These are phyloP conservation scores for Adrianichthys oophorus DNA, from an alignment of 2,797 vertebrate genomes.

Conservation along the genomic window DNA sequence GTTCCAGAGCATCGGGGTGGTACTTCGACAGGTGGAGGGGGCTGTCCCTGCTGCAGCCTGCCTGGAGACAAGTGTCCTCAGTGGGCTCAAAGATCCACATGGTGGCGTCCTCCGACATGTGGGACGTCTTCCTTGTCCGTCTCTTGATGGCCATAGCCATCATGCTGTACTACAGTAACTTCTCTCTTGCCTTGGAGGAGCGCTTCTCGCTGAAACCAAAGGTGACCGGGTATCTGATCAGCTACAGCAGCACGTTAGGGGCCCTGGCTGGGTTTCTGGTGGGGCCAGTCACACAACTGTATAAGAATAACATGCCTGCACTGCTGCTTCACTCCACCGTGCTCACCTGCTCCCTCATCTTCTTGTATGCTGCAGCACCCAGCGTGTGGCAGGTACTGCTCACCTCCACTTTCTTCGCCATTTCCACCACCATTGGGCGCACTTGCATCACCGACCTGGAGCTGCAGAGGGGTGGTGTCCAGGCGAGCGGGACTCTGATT, in stretches of 20 bases:
- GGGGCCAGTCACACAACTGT: constrained; percentile 86
- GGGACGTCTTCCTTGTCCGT: constrained; percentile 91
- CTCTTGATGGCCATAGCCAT: constrained; percentile 90
- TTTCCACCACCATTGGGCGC: constrained; percentile 90
- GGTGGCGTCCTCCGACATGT: constrained; percentile 85
- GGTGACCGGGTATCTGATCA: constrained; percentile 87
- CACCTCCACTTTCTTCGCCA: constrained; percentile 87
- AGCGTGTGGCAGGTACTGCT: constrained; percentile 83
- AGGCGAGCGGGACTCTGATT: constrained; percentile 87
- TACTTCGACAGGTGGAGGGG: constrained; percentile 38
- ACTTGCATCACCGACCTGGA: constrained; percentile 92
- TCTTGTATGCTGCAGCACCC: constrained; percentile 79
- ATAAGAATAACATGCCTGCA: constrained; percentile 76
- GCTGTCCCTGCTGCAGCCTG: constrained; percentile 48
- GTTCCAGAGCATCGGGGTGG: constrained; percentile 6
- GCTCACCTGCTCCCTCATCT: constrained; percentile 83
- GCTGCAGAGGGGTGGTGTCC: constrained; percentile 80
- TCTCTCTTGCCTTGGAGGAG: constrained; percentile 92
- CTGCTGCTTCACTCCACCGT: constrained; percentile 88
- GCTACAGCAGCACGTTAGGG: constrained; percentile 90
- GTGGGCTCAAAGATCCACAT: constrained; percentile 80
- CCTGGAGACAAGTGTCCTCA: constrained; percentile 78
- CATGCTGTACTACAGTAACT: constrained; percentile 95
- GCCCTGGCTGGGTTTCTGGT: constrained; percentile 86
- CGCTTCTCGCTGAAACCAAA: constrained; percentile 88